Conservation (phyloP, 1,140 invertebrate species). For the Manduca sexta region DNA sequence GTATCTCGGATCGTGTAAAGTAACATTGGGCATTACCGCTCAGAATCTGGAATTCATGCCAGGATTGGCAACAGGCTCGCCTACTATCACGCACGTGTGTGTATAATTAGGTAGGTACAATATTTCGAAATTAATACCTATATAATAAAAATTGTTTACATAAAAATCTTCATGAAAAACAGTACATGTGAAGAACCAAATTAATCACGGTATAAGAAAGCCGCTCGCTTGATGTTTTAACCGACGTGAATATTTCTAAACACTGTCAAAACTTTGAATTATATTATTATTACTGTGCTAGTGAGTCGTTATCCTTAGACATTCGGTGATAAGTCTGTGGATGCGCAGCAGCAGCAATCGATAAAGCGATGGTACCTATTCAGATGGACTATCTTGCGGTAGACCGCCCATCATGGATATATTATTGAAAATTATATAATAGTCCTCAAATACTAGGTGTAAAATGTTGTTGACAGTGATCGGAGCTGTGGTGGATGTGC, state of each 20-base stretch:
- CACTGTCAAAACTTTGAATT: too few relatives aligned
- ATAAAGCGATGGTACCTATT: background rate
- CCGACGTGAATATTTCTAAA: too few relatives aligned
- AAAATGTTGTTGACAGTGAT: constrained; percentile 76
- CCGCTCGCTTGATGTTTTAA: background rate
- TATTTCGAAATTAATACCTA: background rate
- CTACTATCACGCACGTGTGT: background rate
- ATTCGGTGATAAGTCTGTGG: too few relatives aligned
- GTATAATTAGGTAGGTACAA: background rate
- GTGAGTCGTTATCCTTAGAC: too few relatives aligned
- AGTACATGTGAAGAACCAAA: too few relatives aligned
- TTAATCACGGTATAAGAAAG: too few relatives aligned
- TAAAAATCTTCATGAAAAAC: too few relatives aligned
- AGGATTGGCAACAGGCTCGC: background rate
- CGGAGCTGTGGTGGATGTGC: constrained; percentile 91
- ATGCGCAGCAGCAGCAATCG: too few relatives aligned
- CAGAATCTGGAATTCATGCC: background rate
- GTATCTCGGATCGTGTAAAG: background rate
- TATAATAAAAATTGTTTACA: too few relatives aligned
- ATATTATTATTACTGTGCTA: too few relatives aligned
- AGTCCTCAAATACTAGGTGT: background rate
- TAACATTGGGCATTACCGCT: background rate
- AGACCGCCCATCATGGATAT: background rate
- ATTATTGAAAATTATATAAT: background rate
- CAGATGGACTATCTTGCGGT: background rate